A percentile compares a stretch with the other conserved stretches of the same genome.
phyloP scores from a whole-genome alignment of 1,140 invertebrate genomes.

The Solenopsis fugax region DNA sequence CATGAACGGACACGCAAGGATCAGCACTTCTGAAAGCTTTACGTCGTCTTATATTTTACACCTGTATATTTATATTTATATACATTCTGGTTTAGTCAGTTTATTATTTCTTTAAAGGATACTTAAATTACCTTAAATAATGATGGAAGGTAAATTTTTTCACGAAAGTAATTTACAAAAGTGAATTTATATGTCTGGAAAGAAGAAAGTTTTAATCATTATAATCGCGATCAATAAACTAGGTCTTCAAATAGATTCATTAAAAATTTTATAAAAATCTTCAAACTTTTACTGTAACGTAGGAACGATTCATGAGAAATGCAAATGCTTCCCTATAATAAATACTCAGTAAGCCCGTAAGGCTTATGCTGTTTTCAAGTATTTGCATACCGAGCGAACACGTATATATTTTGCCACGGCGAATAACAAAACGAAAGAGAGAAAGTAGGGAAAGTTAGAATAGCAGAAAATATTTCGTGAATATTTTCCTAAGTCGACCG shows the following conservation, averaged over 20 bases:
- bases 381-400: conserved; percentile 10
- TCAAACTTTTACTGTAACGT: neutral
- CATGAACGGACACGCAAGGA: conserved; percentile 36
- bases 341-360: conserved; percentile 6
- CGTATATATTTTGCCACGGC: conserved; percentile 19
- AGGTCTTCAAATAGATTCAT: conserved; percentile 2
- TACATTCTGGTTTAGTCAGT: neutral
- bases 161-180: neutral
- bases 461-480: conserved; percentile 58
- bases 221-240: conserved; percentile 2
- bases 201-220: conserved; percentile 15
- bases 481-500: conserved; percentile 60
- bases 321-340: conserved; percentile 15
- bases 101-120: conserved; percentile 1
- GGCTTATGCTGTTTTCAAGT: conserved; percentile 4
- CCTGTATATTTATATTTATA: neutral
- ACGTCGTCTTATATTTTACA: neutral
- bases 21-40: conserved; percentile 3
- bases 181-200: neutral
- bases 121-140: conserved; percentile 10
- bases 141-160: neutral
- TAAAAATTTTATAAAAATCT: conserved; percentile 20
- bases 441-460: conserved; percentile 11
- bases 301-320: neutral
- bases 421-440: neutral